Base-by-base conservation (phyloP, 2,113 vertebrate species). In the Tragelaphus imberbis region DNA sequence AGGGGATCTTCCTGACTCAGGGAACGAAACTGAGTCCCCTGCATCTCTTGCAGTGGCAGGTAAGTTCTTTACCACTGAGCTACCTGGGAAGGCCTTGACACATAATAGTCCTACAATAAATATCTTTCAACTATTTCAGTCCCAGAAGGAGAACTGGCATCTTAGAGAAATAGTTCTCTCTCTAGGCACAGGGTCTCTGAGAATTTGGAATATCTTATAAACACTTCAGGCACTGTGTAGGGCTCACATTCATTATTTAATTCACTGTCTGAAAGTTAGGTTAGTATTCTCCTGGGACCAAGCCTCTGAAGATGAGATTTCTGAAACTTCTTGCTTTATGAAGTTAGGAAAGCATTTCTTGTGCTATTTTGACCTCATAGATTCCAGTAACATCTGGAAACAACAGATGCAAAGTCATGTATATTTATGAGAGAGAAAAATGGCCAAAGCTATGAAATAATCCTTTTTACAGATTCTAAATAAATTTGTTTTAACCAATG, bases 291-390 rank as follows among this genome's bases (percentile, higher is more conserved):
- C 56, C 44, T 56, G 84, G 44, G 94, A 96, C 36, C 53, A 95
- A 36, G 23, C 13, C 90, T 87, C 36, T 80, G 88, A 58, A 95
- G 88, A 90, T 40, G 80, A 94, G 84, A 63, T 94, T 95, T 84
- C 59, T 89, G 87, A 71, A 28, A 71, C 40, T 51, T 97, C 90
- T 89, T 93, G 81, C 59, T 96, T 96, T 77, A 91, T 55, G 53
- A 95, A 92, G 65, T 80, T 63, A 65, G 44, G 84, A 80, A 96
- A 94, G 16, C 59, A 88, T 96, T 97, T 97, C 61, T 96, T 82
- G 58, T 92, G 87, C 51, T 90, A 58, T 90, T 97, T 96, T 95
- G 79, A 97, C 92, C 92, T 93, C 49, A 56, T 47, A 89, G 79
- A 96, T 90, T 93, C 71, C 58, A 77, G 68, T 77, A 33, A 80